phyloP scores from a whole-genome alignment of 2,113 vertebrate genomes.

The human (Homo sapiens) region GRCh38 chr5:140123001-140123500 shows the following conservation, averaged over 20 bases:
- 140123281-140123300: slow-evolving; percentile 70
- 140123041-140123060: slow-evolving; percentile 53
- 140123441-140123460: slow-evolving; percentile 75
- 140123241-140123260: slow-evolving; percentile 70
- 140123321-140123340: slow-evolving; percentile 73
- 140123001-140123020: slow-evolving; percentile 32
- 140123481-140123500: slow-evolving; percentile 75
- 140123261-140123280: slow-evolving; percentile 58
- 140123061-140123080: slow-evolving; percentile 61
- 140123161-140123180: slow-evolving; percentile 65
- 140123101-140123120: slow-evolving; percentile 61
- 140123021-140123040: slow-evolving; percentile 56
- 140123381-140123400: slow-evolving; percentile 73
- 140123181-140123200: slow-evolving; percentile 58
- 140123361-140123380: slow-evolving; percentile 71
- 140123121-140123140: slow-evolving; percentile 44
- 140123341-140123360: slow-evolving; percentile 64
- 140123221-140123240: slow-evolving; percentile 66
- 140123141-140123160: slow-evolving; percentile 58
- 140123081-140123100: slow-evolving; percentile 55
- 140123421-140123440: slow-evolving; percentile 79
- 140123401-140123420: slow-evolving; percentile 79
- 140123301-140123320: slow-evolving; percentile 79
- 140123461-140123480: slow-evolving; percentile 81
- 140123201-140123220: slow-evolving; percentile 64